Percentiles rank a stretch among this genome's conserved stretches.
Evolutionary conservation across 2,797 vertebrate genomes (phyloP).

Genomic region (Sebastes umbrosus): DNA sequence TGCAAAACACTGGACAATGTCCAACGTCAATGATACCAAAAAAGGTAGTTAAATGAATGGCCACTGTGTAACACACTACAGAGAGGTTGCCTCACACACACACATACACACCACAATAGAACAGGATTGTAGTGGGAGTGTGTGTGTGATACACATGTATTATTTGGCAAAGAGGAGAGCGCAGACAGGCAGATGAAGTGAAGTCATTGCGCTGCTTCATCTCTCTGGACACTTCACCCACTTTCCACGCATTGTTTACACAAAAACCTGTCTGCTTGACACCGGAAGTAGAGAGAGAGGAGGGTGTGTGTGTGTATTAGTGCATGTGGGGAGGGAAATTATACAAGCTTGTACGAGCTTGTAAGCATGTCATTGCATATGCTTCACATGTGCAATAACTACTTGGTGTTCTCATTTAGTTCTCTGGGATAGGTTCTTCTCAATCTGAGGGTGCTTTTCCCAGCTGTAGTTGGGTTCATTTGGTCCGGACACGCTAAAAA

Average conservation of each 20-base stretch:
- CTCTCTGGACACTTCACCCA: conserved; percentile 69
- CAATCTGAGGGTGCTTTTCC: too few species aligned
- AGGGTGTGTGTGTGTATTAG: not conserved
- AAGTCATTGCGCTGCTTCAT: conserved; percentile 34
- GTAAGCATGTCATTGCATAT: conserved; percentile 16
- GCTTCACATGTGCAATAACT: conserved; percentile 14
- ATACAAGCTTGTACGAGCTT: conserved; percentile 18
- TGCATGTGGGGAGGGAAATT: not conserved
- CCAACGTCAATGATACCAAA: not conserved
- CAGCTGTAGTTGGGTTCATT: too few species aligned
- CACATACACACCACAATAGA: not conserved
- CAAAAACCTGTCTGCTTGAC: conserved; percentile 20
- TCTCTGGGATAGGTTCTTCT: not conserved
- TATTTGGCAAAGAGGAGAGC: conserved; percentile 34
- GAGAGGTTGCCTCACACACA: conserved; percentile 5
- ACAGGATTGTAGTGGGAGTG: not conserved
- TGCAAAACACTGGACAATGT: not conserved
- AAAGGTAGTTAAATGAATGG: not conserved
- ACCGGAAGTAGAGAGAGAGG: not conserved
- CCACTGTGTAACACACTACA: not conserved
- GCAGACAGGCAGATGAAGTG: conserved; percentile 49
- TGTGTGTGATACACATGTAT: conserved; percentile 25
- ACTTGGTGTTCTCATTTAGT: not conserved
- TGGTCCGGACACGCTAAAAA: too few species aligned
- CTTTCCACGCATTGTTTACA: conserved; percentile 55